Percentiles rank a stretch among this genome's conserved stretches.
phyloP scores from a whole-genome alignment of 2,888 invertebrate genomes.

The Agrilus mali region DNA sequence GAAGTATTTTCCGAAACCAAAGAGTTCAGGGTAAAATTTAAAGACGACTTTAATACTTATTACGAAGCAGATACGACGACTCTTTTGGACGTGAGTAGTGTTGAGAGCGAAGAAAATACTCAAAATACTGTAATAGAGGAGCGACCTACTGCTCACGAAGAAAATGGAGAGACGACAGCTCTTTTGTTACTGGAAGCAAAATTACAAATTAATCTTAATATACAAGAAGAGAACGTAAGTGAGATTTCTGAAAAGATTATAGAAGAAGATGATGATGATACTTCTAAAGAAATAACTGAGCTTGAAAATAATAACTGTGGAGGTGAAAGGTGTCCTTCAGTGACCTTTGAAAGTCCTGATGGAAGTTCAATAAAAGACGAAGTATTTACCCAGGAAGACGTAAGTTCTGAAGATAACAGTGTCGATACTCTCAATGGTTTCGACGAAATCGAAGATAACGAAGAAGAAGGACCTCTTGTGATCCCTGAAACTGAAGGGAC shows the following conservation, averaged over 20 bases:
- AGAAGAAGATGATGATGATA: conserved; percentile 11
- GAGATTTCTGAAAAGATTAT: conserved; percentile 18
- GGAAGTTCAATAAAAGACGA: conserved; percentile 4
- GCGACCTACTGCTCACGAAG: conserved; percentile 1
- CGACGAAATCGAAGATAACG: conserved; percentile 2
- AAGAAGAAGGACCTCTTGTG: conserved; percentile 4
- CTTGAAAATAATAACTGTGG: conserved; percentile 5
- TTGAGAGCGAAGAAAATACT: conserved; percentile 28
- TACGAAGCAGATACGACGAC: conserved; percentile 36
- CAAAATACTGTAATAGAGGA: conserved; percentile 12
- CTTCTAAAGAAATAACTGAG: conserved; percentile 14
- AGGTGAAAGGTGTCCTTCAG: too few relatives aligned
- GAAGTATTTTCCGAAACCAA: conserved; percentile 15
- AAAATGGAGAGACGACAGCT: conserved; percentile 3
- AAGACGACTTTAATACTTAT: conserved; percentile 35
- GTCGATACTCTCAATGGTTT: conserved; percentile 7
- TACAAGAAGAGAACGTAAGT: conserved; percentile 14
- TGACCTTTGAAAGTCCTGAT: background rate
- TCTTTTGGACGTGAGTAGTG: conserved; percentile 31
- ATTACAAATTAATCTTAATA: conserved; percentile 5
- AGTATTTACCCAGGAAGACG: conserved; percentile 4
- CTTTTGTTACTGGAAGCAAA: conserved; percentile 5
- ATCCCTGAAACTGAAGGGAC: background rate
- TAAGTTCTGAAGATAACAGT: conserved; percentile 8
- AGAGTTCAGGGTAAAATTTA: conserved; percentile 36